Percentiles rank a stretch among this genome's conserved stretches.
phyloP scores from a whole-genome alignment of 1,140 invertebrate species.

The Ooceraea biroi region DNA sequence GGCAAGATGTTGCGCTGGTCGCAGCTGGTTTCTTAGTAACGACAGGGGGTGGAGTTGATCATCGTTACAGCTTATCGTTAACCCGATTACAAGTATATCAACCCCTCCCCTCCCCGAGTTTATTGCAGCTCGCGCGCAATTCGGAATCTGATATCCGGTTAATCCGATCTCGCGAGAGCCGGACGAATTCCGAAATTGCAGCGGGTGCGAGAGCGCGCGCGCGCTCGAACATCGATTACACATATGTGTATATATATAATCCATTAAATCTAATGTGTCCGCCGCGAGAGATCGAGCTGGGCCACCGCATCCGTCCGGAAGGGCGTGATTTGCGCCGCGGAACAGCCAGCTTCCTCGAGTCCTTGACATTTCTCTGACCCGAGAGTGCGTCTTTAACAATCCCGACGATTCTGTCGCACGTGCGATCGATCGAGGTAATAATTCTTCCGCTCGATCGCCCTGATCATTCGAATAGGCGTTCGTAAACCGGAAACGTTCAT shows the following conservation, averaged over 20 bases:
- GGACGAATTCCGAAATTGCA: background rate
- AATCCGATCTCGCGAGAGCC: background rate
- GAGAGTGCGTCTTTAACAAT: no score
- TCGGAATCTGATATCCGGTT: slow-evolving; percentile 1
- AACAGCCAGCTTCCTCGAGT: no score
- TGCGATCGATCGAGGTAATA: slow-evolving; percentile 15
- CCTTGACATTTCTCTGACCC: no score
- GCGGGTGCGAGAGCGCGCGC: background rate
- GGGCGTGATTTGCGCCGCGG: no score
- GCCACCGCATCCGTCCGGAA: no score
- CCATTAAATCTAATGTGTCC: background rate
- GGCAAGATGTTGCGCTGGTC: slow-evolving; percentile 7
- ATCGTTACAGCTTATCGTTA: background rate
- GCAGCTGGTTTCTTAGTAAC: slow-evolving; percentile 33
- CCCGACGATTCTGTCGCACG: no score
- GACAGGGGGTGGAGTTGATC: background rate
- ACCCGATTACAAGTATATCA: slow-evolving; percentile 23
- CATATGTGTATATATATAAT: background rate
- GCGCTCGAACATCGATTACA: slow-evolving; percentile 2
- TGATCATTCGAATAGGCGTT: background rate
- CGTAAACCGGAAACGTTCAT: background rate
- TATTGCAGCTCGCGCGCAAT: background rate
- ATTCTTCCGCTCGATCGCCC: background rate
- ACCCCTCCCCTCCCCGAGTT: background rate
- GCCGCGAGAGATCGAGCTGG: slow-evolving; percentile 3